Percentiles rank a stretch among this genome's conserved stretches.
phyloP scores from a whole-genome alignment of 2,888 invertebrate species.

The Corbicula japonica region DNA sequence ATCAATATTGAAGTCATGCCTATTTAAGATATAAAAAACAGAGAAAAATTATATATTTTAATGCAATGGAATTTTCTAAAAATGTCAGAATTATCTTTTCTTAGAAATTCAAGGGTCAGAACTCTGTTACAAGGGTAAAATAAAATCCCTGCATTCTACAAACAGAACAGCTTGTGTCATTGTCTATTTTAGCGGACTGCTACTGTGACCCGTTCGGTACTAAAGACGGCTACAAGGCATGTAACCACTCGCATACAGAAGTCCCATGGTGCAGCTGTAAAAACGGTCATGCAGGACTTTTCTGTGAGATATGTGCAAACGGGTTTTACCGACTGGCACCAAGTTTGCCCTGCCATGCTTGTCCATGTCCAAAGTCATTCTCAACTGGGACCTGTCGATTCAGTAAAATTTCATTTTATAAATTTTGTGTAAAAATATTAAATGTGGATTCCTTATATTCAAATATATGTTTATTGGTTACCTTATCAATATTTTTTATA shows the following conservation, averaged over 20 bases:
- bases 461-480: too few relatives aligned
- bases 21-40: too few relatives aligned
- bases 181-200: slow-evolving; percentile 57
- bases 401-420: slow-evolving; percentile 67
- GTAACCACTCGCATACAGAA: slow-evolving; percentile 42
- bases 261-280: slow-evolving; percentile 73
- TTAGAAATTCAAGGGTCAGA: neutral
- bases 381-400: slow-evolving; percentile 73
- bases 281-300: slow-evolving; percentile 72
- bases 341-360: slow-evolving; percentile 74
- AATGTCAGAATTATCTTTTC: neutral
- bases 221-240: slow-evolving; percentile 35
- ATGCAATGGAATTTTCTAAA: neutral
- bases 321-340: slow-evolving; percentile 74
- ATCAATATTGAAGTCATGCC: too few relatives aligned
- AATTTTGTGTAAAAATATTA: neutral
- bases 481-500: neutral
- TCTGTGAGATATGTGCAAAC: slow-evolving; percentile 77
- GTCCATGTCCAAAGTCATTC: slow-evolving; percentile 74
- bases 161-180: too few relatives aligned
- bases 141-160: neutral
- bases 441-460: neutral
- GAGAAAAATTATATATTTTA: neutral
- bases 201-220: slow-evolving; percentile 71
- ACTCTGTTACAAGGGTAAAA: neutral